Evolutionary conservation across 2,888 invertebrate genomes (phyloP), one percentile per base, ranked within the genome.

Genomic region (Morpho helenor): DNA sequence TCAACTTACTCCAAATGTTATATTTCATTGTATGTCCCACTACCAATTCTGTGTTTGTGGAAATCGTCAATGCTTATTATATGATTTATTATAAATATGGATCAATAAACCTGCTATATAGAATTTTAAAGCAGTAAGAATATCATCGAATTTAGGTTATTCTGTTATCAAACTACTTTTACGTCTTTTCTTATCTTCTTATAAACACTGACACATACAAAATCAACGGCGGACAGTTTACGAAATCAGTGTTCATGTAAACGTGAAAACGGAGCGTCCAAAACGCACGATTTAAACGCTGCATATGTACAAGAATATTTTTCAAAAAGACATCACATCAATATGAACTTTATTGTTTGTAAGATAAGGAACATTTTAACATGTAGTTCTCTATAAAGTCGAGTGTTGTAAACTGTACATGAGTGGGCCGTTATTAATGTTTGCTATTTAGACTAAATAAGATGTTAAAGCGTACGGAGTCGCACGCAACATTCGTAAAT

Each of bases 341-440:
- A 39, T 10, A 55, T 56, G 45, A 50, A 46, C 56, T n/a, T 42
- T 56, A 31, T 64, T 52, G 61, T 47, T 65, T 61, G 63, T 60
- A 68, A 63, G 64, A 45, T 52, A 53, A 46, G 60, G 66, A 60
- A 59, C 47, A 31, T 43, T 47, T 42, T n/a, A 1, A 66, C 62
- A 70, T 70, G 63, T 60, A 66, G 65, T 66, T 31, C 5, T 5
- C 31, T 45, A 7, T 31, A 45, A 8, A 44, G n/a, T 9, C 45
- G 50, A 57, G 31, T 31, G 31, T 31, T 31, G 31, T 31, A 31
- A 5, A 31, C 55, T 47, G 52, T 57, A 52, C 23, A 53, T 49
- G 62, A 68, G 72, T 71, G 67, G 72, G 71, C 59, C 61, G 71
- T 68, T 68, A 70, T 66, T 67, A 68, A 72, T 68, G 67, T 59